Base-by-base conservation (phyloP, 2,888 invertebrate genomes). In the Ochropacha duplaris region DNA sequence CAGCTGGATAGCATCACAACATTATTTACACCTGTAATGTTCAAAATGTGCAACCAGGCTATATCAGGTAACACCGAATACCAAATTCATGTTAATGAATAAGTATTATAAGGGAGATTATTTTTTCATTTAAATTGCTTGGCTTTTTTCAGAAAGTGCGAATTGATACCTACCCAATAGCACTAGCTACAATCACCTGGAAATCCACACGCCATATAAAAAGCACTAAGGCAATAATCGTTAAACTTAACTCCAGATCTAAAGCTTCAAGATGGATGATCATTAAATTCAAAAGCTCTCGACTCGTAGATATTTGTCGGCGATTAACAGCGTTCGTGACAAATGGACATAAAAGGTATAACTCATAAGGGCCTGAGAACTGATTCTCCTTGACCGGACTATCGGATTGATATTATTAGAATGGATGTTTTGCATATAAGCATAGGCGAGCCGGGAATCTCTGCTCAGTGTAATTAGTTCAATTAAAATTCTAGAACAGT, bases 311-410 rank as follows among this genome's bases (percentile, higher is more conserved):
- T 52, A 52, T 34, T 52, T 54, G 34, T 24, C 28, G 31, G 52
- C 44, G 16, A 51, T 49, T 55, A 62, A 55, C 54, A 52, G 39
- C 49, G 60, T 22, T 52, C 19, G 19, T 44, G 34, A 31, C 52
- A 52, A 52, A 52, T 34, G 52, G 52, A 19, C 52, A 19, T 19
- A 51, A 34, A 39, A 50, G 50, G 56, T 44, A 59, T 62, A 62
- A 62, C 57, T 59, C 63, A 62, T 65, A 65, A 62, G 64, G 60
- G 62, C 64, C 61, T 70, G 69, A 60, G 65, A 70, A 74, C 70
- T 54, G 54, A 71, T 58, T 68, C 65, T 68, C 78, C 78, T 81
- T 80, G 81, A 76, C 71, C 76, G 57, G 60, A 50, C 44, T 60
- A 59, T 60, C 56, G 59, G 62, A 68, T 60, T 67, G 69, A 61